These are phyloP conservation scores for Odocoileus hemionus DNA, from an alignment of 2,113 vertebrate genomes.

Conservation along the genomic window DNA sequence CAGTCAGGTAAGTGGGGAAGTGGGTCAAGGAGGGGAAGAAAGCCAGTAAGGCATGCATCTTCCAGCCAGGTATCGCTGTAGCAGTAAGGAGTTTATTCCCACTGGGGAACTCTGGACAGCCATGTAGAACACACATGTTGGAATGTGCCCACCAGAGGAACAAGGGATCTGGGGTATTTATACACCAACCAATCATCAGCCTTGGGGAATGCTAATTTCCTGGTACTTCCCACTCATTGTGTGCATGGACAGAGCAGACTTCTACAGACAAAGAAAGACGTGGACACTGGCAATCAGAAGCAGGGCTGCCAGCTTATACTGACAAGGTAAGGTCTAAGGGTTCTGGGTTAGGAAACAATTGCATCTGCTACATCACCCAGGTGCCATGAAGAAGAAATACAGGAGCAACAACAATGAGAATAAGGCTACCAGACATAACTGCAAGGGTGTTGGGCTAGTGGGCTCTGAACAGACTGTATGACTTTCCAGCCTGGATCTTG, in stretches of 20 bases:
- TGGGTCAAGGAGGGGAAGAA: background rate
- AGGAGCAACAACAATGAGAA: background rate
- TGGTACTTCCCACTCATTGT: background rate
- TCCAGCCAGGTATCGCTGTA: background rate
- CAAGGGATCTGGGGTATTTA: background rate
- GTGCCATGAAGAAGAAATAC: background rate
- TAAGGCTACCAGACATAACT: fast-evolving
- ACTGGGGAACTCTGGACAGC: background rate
- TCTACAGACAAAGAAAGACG: background rate
- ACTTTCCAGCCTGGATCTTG: background rate
- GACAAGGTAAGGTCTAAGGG: background rate
- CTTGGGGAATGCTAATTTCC: background rate
- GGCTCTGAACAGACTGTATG: background rate
- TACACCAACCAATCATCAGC: fast-evolving
- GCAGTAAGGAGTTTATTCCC: background rate
- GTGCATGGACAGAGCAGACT: background rate
- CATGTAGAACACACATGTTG: fast-evolving
- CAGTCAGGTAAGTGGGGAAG: background rate
- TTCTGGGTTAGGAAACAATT: background rate
- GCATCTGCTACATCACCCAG: background rate
- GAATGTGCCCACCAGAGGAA: background rate
- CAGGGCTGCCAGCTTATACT: background rate
- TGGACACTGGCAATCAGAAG: too few species aligned
- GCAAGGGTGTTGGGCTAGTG: fast-evolving
- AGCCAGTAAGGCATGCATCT: background rate